Conservation (phyloP, 2,113 vertebrate genomes). For the Paramormyrops kingsleyae region DNA sequence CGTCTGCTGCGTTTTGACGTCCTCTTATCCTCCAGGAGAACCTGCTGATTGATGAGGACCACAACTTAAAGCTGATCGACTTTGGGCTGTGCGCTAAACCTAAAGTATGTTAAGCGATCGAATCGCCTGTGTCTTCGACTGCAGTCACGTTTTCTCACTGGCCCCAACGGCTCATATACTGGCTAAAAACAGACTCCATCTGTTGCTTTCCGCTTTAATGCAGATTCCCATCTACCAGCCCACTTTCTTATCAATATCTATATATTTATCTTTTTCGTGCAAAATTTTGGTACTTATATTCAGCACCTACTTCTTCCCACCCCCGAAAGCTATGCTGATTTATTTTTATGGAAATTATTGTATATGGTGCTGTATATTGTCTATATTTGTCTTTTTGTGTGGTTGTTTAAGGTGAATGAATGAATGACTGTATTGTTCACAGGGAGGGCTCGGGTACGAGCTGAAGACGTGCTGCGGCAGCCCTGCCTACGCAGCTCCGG, state of each 20-base stretch:
- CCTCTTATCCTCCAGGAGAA: constrained; percentile 72
- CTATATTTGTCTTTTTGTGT: neutral
- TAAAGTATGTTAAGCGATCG: constrained; percentile 62
- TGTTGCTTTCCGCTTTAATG: neutral
- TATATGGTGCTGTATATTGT: neutral
- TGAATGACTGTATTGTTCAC: neutral
- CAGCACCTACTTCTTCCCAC: neutral
- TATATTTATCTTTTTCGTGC: neutral
- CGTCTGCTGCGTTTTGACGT: neutral
- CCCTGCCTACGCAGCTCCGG: constrained; percentile 90
- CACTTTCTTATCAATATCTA: neutral
- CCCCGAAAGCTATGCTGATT: neutral
- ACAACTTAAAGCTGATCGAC: constrained; percentile 90
- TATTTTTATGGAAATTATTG: neutral
- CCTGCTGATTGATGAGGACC: constrained; percentile 80
- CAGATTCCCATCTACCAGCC: neutral
- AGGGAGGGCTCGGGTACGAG: constrained; percentile 82
- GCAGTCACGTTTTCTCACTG: neutral
- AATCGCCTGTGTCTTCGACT: neutral
- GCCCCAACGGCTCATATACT: neutral
- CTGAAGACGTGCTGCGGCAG: constrained; percentile 89
- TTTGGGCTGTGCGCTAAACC: constrained; percentile 95
- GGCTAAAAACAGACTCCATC: neutral
- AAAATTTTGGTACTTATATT: neutral
- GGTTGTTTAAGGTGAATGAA: neutral